Conservation (phyloP, 2,113 vertebrate species). For the Tylochromis polylepis region DNA sequence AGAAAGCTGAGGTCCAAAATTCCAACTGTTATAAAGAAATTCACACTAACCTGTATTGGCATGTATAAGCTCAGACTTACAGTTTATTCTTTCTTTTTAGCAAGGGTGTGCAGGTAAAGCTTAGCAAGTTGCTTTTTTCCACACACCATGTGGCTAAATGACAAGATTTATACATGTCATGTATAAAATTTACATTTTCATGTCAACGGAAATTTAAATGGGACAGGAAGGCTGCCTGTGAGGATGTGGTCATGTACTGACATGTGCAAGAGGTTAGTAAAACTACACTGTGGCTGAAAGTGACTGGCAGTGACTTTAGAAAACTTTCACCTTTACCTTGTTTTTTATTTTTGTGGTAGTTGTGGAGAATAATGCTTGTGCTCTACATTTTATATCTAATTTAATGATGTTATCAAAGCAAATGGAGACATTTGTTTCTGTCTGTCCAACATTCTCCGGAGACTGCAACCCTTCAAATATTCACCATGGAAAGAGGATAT, state of each 20-base stretch:
- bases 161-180: background rate
- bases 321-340: background rate
- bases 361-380: background rate
- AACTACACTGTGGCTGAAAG: background rate
- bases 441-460: background rate
- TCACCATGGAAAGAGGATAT: background rate
- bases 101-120: background rate
- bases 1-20: background rate
- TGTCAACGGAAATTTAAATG: slow-evolving; percentile 35
- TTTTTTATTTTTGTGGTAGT: background rate
- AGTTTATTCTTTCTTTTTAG: background rate
- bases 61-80: background rate
- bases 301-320: background rate
- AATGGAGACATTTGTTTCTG: background rate
- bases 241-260: slow-evolving; percentile 47
- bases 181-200: background rate
- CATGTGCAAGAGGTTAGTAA: background rate
- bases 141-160: background rate
- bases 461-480: background rate
- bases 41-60: background rate
- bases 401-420: background rate
- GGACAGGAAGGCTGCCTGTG: slow-evolving; percentile 1
- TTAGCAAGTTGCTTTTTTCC: background rate
- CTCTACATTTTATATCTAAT: background rate
- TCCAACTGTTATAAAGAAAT: background rate